A percentile compares a stretch with the other conserved stretches of the same genome.
Evolutionary conservation across 2,888 invertebrate genomes (phyloP).

Genomic region (Cremastinae sp.): DNA sequence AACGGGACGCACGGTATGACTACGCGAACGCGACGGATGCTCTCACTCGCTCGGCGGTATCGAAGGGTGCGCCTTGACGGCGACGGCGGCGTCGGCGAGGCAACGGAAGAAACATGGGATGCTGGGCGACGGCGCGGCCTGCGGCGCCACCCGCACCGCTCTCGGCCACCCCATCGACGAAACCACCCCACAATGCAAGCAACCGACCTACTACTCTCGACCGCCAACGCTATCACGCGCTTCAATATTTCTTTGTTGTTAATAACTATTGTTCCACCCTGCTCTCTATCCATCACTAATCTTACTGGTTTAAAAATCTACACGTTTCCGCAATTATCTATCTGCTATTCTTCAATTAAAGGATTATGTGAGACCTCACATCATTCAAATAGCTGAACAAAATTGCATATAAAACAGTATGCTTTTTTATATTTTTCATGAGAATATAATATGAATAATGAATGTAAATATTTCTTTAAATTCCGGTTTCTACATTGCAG

Average conservation of each 20-base stretch:
- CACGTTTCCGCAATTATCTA: no score
- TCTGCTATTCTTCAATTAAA: no score
- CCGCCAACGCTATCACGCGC: slow-evolving; percentile 36
- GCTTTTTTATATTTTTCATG: no score
- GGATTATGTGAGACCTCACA: no score
- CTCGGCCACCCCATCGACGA: slow-evolving; percentile 62
- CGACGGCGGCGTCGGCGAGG: slow-evolving; percentile 76
- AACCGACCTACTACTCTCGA: slow-evolving; percentile 41
- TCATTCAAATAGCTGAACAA: no score
- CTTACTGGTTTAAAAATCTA: no score
- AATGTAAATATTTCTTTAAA: no score
- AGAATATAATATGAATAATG: no score
- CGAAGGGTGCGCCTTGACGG: slow-evolving; percentile 78
- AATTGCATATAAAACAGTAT: no score
- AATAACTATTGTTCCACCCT: slow-evolving; percentile 37
- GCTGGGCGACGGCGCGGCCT: slow-evolving; percentile 80
- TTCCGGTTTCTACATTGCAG: no score
- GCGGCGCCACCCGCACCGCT: slow-evolving; percentile 76
- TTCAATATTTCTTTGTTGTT: slow-evolving; percentile 56
- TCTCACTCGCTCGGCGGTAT: slow-evolving; percentile 66
- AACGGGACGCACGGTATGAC: slow-evolving; percentile 79
- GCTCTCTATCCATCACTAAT: no score
- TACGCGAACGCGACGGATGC: slow-evolving; percentile 72
- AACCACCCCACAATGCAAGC: slow-evolving; percentile 59
- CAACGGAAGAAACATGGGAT: slow-evolving; percentile 75